phyloP scores from a whole-genome alignment of 1,140 invertebrate genomes.

The Asbolus verrucosus region DNA sequence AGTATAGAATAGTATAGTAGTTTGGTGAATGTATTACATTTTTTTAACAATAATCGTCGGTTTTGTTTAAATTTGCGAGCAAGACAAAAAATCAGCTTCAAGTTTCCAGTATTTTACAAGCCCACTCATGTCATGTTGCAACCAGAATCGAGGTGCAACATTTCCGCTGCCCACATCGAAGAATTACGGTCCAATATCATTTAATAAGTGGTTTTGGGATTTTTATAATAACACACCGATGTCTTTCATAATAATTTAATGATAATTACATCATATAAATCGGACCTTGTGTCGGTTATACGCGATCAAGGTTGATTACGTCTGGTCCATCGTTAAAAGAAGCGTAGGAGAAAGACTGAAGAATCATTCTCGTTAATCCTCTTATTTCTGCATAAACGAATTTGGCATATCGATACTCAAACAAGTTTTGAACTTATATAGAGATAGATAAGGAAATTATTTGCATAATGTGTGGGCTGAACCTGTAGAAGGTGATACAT shows the following conservation, averaged over 20 bases:
- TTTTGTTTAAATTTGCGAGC: not conserved
- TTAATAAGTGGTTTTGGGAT: conserved; percentile 2
- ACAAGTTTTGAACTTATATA: conserved; percentile 38
- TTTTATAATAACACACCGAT: not conserved
- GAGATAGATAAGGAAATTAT: conserved; percentile 37
- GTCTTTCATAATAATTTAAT: conserved; percentile 33
- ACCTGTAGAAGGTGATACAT: conserved; percentile 34
- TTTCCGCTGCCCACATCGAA: conserved; percentile 27
- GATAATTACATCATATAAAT: conserved; percentile 12
- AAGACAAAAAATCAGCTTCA: not conserved
- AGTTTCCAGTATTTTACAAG: conserved; percentile 34
- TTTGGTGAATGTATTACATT: too few species aligned
- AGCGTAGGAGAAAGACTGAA: conserved; percentile 11
- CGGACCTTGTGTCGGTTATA: not conserved
- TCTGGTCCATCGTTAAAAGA: not conserved
- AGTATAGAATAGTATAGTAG: too few species aligned
- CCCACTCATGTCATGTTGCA: conserved; percentile 27
- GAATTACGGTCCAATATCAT: conserved; percentile 20
- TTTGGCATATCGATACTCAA: conserved; percentile 28
- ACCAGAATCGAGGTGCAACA: conserved; percentile 27
- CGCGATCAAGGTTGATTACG: not conserved
- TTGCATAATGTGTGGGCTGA: conserved; percentile 23
- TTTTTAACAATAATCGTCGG: too few species aligned
- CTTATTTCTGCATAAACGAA: conserved; percentile 20
- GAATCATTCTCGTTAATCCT: conserved; percentile 21